Evolutionary conservation across 92 coral and sea anemone genomes (phyloP).

Genomic region (Palythoa grandis): DNA sequence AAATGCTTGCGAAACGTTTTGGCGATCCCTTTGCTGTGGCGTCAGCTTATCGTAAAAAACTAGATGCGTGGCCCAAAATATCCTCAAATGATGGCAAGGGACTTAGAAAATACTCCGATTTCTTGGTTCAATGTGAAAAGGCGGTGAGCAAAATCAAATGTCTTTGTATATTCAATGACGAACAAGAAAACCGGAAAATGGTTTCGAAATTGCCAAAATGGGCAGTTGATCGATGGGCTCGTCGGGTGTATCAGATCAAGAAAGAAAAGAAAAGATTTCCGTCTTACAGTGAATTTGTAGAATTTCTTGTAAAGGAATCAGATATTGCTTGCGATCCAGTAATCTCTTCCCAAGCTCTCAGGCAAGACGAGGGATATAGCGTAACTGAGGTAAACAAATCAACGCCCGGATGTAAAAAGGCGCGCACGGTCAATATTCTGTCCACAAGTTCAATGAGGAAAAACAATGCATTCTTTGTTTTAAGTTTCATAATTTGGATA

Average conservation of each 20-base stretch:
- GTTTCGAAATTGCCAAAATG: constrained; percentile 63
- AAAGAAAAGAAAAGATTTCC: too few relatives aligned
- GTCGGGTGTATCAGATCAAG: constrained; percentile 53
- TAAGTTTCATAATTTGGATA: constrained; percentile 53
- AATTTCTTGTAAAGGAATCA: constrained; percentile 54
- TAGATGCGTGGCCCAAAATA: constrained; percentile 61
- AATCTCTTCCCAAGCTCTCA: constrained; percentile 17
- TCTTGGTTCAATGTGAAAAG: constrained; percentile 60
- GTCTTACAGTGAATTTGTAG: constrained; percentile 56
- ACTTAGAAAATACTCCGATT: constrained; percentile 56
- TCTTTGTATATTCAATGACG: constrained; percentile 50
- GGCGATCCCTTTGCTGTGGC: constrained; percentile 62
- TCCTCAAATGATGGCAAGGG: constrained; percentile 49
- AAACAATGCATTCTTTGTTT: constrained; percentile 52
- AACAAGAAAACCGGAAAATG: constrained; percentile 60
- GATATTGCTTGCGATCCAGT: constrained; percentile 70
- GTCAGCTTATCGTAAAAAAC: constrained; percentile 39
- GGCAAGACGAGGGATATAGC: constrained; percentile 40
- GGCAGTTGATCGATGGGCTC: constrained; percentile 56
- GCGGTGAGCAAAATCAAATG: constrained; percentile 51
- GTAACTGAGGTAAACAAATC: constrained; percentile 25
- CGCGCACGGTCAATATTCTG: constrained; percentile 19
- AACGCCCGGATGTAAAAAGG: neutral
- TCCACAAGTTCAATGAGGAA: constrained; percentile 40
- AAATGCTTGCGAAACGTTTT: constrained; percentile 55